phyloP scores from a whole-genome alignment of 2,888 invertebrate genomes.

The Physocephala rufipes region DNA sequence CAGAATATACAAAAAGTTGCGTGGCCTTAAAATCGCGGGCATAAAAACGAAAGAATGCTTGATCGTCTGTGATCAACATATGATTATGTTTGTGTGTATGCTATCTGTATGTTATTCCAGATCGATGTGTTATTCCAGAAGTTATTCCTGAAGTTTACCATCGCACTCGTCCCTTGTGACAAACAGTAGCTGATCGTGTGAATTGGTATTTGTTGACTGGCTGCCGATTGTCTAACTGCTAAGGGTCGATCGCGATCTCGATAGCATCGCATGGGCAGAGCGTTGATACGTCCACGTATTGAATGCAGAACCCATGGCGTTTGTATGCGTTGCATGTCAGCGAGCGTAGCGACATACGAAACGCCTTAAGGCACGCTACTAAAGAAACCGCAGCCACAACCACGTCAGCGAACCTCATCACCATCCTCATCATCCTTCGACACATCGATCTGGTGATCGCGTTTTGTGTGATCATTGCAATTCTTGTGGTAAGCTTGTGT shows the following conservation, averaged over 20 bases:
- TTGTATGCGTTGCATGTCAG: constrained; percentile 37
- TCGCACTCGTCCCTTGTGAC: constrained; percentile 38
- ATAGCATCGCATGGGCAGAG: too few relatives aligned
- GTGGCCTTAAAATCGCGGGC: constrained; percentile 33
- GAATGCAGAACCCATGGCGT: constrained; percentile 32
- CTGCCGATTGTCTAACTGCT: constrained; percentile 32
- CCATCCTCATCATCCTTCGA: not conserved
- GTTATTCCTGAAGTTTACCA: constrained; percentile 9
- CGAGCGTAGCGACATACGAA: constrained; percentile 43
- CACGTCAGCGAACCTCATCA: constrained; percentile 3
- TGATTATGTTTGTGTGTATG: not conserved
- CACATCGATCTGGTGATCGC: constrained; percentile 39
- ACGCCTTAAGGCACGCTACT: constrained; percentile 49
- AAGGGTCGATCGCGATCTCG: constrained; percentile 32
- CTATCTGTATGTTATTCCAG: not conserved
- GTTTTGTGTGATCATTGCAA: constrained; percentile 47
- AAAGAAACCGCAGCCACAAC: constrained; percentile 12
- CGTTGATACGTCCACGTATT: constrained; percentile 15
- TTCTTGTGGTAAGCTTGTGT: constrained; percentile 41
- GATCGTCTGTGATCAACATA: not conserved
- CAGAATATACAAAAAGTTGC: constrained; percentile 26
- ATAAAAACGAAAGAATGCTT: constrained; percentile 24
- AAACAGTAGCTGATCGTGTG: constrained; percentile 48
- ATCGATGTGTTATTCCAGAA: too few relatives aligned
- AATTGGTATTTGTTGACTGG: constrained; percentile 39